A percentile compares a stretch with the other conserved stretches of the same genome.
phyloP scores from a whole-genome alignment of 2,113 vertebrate species.

The Columbina picui region DNA sequence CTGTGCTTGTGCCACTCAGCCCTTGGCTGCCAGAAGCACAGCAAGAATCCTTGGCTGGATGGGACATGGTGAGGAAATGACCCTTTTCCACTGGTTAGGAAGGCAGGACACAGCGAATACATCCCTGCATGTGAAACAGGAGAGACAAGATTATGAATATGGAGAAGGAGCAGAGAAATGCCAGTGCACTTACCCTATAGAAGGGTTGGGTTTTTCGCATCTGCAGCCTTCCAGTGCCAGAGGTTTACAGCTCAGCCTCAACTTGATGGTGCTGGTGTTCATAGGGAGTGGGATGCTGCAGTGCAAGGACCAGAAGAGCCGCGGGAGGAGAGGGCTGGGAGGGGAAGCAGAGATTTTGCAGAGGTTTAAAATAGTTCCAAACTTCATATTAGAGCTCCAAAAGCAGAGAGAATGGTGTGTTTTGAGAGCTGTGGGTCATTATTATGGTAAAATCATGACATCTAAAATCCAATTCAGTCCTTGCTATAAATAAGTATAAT shows the following conservation, averaged over 20 bases:
- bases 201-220: fast-evolving
- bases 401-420: not conserved
- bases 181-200: fast-evolving
- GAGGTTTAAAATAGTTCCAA: not conserved
- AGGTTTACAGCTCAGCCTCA: not conserved
- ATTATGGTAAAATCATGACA: conserved; percentile 23
- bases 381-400: not conserved
- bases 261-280: fast-evolving
- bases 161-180: not conserved
- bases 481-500: conserved; percentile 48
- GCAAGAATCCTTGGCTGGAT: not conserved
- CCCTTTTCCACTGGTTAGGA: not conserved
- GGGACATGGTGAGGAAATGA: not conserved
- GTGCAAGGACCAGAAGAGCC: not conserved
- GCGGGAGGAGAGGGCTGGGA: not conserved
- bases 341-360: not conserved
- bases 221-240: not conserved
- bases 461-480: conserved; percentile 31
- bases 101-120: fast-evolving
- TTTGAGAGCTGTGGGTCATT: conserved; percentile 31
- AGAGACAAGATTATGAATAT: not conserved
- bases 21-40: not conserved
- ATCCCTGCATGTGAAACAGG: fast-evolving
- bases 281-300: fast-evolving
- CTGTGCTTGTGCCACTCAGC: not conserved